phyloP scores from a whole-genome alignment of 2,113 vertebrate species.

The Nothoprocta perdicaria region DNA sequence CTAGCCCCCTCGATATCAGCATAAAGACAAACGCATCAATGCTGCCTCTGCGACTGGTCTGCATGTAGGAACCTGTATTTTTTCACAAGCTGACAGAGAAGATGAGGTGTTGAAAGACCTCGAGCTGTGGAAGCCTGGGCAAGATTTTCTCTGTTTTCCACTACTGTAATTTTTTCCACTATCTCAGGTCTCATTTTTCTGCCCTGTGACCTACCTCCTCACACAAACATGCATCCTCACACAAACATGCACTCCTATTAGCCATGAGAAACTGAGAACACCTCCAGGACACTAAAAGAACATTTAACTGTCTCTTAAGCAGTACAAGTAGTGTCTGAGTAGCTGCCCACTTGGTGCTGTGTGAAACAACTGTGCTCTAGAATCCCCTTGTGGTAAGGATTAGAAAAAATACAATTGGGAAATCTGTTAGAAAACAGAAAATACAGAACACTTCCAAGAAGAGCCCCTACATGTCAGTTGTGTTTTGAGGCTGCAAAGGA shows the following conservation, averaged over 20 bases:
- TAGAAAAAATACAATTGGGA: background rate
- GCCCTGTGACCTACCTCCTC: background rate
- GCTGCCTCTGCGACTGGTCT: background rate
- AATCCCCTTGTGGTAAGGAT: background rate
- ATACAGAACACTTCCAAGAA: background rate
- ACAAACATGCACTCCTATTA: background rate
- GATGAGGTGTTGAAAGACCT: background rate
- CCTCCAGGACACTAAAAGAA: background rate
- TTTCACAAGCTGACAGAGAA: background rate
- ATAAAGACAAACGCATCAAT: background rate
- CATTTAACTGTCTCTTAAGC: background rate
- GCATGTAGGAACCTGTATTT: background rate
- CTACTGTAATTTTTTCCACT: slow-evolving; percentile 1
- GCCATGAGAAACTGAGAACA: background rate
- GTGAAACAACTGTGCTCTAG: background rate
- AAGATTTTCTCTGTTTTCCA: slow-evolving; percentile 16
- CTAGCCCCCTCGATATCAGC: background rate
- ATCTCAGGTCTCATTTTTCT: background rate
- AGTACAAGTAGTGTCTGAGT: background rate
- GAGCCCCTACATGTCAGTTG: accelerated
- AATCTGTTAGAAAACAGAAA: background rate
- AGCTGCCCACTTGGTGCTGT: background rate
- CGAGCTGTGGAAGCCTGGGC: background rate
- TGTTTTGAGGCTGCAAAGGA: background rate
- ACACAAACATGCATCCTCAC: background rate